Percentiles rank a stretch among this genome's conserved stretches.
These are phyloP conservation scores for Astur gentilis DNA, from an alignment of 2,113 vertebrate species.

Conservation along the genomic window DNA sequence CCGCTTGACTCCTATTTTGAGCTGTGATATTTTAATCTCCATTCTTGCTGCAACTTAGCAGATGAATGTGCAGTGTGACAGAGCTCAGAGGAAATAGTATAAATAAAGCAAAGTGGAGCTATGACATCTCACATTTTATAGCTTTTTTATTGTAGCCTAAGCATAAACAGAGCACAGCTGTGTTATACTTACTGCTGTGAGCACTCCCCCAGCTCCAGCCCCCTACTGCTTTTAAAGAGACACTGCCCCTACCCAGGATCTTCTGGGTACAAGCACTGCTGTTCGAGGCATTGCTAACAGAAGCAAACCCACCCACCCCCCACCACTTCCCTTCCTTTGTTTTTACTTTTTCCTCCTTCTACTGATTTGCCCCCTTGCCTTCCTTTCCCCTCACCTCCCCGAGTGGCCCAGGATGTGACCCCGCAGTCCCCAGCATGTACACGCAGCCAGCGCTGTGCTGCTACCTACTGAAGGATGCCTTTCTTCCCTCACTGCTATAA, in stretches of 20 bases:
- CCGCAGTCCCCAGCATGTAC: accelerated
- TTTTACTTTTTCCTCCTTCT: background rate
- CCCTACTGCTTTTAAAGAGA: constrained; percentile 73
- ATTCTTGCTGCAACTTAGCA: constrained; percentile 79
- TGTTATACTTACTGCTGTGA: constrained; percentile 80
- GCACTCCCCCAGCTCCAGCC: constrained; percentile 61
- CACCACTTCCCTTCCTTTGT: background rate
- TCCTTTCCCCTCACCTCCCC: background rate
- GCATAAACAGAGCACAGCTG: constrained; percentile 85
- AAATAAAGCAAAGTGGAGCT: constrained; percentile 85
- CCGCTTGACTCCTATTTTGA: constrained; percentile 83
- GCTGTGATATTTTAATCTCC: constrained; percentile 85
- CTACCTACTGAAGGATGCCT: background rate
- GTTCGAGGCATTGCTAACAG: background rate
- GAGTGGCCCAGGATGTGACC: background rate
- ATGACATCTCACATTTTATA: constrained; percentile 85
- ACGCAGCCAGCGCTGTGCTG: background rate
- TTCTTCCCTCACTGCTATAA: background rate
- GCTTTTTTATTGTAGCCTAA: constrained; percentile 82
- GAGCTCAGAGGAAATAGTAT: constrained; percentile 82
- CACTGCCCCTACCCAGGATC: constrained; percentile 20
- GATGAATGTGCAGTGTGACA: constrained; percentile 82
- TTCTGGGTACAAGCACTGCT: background rate
- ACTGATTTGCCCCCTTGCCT: background rate
- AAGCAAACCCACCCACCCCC: background rate